phyloP scores from a whole-genome alignment of 2,797 vertebrate genomes.

The Acanthornis magna region DNA sequence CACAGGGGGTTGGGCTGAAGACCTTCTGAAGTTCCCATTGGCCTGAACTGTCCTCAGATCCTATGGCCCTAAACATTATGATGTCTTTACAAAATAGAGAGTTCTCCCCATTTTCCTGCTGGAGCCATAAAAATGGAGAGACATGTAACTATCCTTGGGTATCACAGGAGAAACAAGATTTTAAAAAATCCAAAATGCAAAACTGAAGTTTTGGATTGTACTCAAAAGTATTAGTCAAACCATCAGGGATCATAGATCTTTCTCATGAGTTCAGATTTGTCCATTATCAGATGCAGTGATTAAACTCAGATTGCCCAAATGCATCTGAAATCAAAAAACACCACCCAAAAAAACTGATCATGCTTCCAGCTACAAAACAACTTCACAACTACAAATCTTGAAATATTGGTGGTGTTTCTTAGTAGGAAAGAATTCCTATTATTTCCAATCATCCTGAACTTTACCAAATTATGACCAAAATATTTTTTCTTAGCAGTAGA shows the following conservation, averaged over 20 bases:
- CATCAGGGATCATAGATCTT: not conserved
- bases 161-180: not conserved
- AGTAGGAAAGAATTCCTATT: not conserved
- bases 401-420: not conserved
- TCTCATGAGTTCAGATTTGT: not conserved
- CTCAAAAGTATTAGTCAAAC: not conserved
- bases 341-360: fast-evolving
- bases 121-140: not conserved
- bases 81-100: not conserved
- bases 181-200: not conserved
- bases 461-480: not conserved
- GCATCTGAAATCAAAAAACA: not conserved
- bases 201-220: not conserved
- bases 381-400: not conserved
- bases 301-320: not conserved
- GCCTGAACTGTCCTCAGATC: not conserved
- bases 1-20: not conserved
- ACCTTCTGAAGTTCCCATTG: not conserved
- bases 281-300: not conserved
- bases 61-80: not conserved
- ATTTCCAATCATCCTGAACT: not conserved
- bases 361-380: not conserved
- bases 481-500: not conserved
- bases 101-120: not conserved
- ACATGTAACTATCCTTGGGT: not conserved